Evolutionary conservation across 2,113 vertebrate species (phyloP), one percentile per base, ranked within the genome.

Genomic region (Nesogale talazaci): DNA sequence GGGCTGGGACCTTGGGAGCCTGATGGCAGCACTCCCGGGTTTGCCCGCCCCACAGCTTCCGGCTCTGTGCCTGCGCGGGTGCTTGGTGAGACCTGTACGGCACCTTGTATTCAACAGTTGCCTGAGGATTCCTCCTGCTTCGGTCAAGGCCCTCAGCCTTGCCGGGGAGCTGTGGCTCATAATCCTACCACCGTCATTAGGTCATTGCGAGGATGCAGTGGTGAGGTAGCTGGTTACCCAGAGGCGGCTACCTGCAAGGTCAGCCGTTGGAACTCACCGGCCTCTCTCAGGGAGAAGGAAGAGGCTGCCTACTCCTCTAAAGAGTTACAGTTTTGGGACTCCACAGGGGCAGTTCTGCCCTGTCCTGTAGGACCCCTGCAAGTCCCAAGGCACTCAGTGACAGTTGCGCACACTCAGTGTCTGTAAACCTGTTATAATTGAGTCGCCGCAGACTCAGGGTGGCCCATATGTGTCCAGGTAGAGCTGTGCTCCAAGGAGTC

Each of bases 51-150:
- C 7, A 8, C 0, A 7, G 2, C 16, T 46, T 52, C 29, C 34
- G 77, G 74, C 25, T 34, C 38, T 25, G 83, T 88, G 87, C 88
- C 42, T 96, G 10, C 10, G 9, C 22, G 36, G 89, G 38, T 83
- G 38, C 22, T 61, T 61, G 40, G 63, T 25, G 61, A 85, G 70
- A 59, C 77, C 83, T 91, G 61, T 61, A 61, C 22, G 40, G 42
- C 29, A 23, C 63, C 29, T 31, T 20, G 36, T 23, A 34, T 29
- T 22, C 75, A 75, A 29, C 22, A 76, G 11, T 46, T 59, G 61
- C 40, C 78, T 10, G 20, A 27, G 31, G 77, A 20, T 25, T 46
- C 86, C 59, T 76, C 23, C 25, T 77, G 1, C 11, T 27, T 67
- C 31, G 22, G 72, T 61, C n/a, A 86, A 72, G n/a, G 89, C 4